Evolutionary conservation across 2,888 invertebrate genomes (phyloP).

Genomic region (Physocephala rufipes): DNA sequence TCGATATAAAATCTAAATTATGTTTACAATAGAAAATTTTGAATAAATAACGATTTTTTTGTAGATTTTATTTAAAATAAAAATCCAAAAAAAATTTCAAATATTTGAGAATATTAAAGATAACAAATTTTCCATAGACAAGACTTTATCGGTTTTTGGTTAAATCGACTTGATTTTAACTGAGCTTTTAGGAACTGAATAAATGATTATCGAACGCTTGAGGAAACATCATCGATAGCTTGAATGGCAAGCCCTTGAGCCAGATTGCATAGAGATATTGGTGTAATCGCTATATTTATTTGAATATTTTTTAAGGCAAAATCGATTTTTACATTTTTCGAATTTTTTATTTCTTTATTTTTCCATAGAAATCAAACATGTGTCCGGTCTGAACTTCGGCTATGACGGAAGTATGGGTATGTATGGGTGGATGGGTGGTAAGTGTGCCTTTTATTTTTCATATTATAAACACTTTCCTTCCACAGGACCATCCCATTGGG

Average conservation of each 20-base stretch:
- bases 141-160: too few species aligned
- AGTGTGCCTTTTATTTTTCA: not conserved
- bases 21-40: too few species aligned
- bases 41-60: too few species aligned
- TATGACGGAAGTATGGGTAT: conserved; percentile 35
- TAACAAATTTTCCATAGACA: too few species aligned
- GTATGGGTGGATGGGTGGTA: not conserved
- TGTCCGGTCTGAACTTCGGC: conserved; percentile 24
- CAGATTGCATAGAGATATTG: not conserved
- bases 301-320: not conserved
- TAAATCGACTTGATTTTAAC: not conserved
- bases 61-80: too few species aligned
- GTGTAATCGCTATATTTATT: not conserved
- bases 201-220: too few species aligned
- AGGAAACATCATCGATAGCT: not conserved
- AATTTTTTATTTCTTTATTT: not conserved
- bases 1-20: too few species aligned
- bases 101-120: too few species aligned
- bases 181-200: too few species aligned
- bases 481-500: conserved; percentile 79
- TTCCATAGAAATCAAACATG: not conserved
- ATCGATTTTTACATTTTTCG: not conserved
- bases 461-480: not conserved
- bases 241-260: not conserved
- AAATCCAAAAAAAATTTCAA: too few species aligned